phyloP scores from a whole-genome alignment of 2,113 vertebrate genomes.

The Podarcis raffonei region DNA sequence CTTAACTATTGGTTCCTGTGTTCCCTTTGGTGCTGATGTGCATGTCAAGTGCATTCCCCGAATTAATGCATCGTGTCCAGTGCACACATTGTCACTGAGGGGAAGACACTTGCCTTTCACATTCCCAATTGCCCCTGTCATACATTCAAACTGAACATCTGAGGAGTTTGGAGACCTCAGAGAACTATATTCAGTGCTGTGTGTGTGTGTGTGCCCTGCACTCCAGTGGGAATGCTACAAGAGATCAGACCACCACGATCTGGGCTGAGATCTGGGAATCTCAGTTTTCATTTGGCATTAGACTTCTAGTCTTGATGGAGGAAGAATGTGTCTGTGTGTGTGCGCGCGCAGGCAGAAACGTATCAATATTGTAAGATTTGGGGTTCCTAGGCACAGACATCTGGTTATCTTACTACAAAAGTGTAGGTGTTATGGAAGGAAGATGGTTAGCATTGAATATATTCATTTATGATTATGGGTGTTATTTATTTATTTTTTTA shows the following conservation, averaged over 20 bases:
- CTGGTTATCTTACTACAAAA: not conserved
- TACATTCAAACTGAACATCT: not conserved
- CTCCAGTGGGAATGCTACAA: not conserved
- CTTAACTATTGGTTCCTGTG: not conserved
- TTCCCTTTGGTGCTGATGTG: not conserved
- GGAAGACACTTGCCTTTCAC: not conserved
- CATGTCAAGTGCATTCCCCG: not conserved
- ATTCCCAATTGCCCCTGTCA: not conserved
- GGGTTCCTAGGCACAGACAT: not conserved
- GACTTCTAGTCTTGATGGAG: not conserved
- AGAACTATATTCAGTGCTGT: not conserved
- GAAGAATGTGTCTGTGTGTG: not conserved
- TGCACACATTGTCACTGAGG: not conserved
- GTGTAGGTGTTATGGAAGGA: not conserved
- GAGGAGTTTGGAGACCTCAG: not conserved
- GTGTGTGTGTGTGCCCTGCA: not conserved
- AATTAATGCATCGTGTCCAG: not conserved
- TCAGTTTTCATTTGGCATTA: not conserved
- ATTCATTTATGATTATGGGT: not conserved
- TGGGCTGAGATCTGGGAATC: not conserved
- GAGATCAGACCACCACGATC: not conserved
- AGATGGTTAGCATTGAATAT: not conserved
- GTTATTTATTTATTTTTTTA: constrained; percentile 13
- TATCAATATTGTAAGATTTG: not conserved
- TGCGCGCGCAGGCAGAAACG: not conserved